A percentile compares a stretch with the other conserved stretches of the same genome.
phyloP scores from a whole-genome alignment of 92 coral and sea anemone genomes.

The Palythoa grandis region DNA sequence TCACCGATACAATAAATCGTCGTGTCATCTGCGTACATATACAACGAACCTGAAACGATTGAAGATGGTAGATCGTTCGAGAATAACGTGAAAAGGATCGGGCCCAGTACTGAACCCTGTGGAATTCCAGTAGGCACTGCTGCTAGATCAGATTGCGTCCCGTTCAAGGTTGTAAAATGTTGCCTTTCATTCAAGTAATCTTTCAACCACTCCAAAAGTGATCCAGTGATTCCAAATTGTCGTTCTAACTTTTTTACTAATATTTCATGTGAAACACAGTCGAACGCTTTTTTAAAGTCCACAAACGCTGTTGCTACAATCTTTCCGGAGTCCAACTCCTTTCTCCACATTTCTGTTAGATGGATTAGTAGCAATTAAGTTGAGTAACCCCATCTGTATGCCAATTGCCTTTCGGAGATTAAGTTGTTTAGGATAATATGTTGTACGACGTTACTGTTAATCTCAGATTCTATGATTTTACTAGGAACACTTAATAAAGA shows the following conservation, averaged over 20 bases:
- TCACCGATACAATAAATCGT: no score
- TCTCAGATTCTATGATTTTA: slow-evolving; percentile 30
- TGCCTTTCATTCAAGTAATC: slow-evolving; percentile 25
- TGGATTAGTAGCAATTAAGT: neutral
- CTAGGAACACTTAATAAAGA: slow-evolving; percentile 34
- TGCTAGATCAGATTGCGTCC: slow-evolving; percentile 9
- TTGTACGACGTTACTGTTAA: neutral
- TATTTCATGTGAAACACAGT: slow-evolving; percentile 30
- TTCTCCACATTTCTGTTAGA: neutral
- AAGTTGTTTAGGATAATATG: neutral
- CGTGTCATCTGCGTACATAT: neutral
- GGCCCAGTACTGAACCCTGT: slow-evolving; percentile 33
- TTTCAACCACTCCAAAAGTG: slow-evolving; percentile 15
- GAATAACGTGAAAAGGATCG: neutral
- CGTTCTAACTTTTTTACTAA: slow-evolving; percentile 11
- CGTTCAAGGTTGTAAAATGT: slow-evolving; percentile 24
- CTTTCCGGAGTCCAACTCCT: neutral
- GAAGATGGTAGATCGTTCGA: neutral
- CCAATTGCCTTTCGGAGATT: neutral
- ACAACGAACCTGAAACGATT: neutral
- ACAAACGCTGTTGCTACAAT: slow-evolving; percentile 9
- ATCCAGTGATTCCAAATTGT: slow-evolving; percentile 18
- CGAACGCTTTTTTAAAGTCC: slow-evolving; percentile 18
- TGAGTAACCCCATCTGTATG: no score
- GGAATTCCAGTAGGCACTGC: slow-evolving; percentile 4